Base-by-base conservation (phyloP, 1,140 invertebrate species). In the Belonocnema kinseyi region DNA sequence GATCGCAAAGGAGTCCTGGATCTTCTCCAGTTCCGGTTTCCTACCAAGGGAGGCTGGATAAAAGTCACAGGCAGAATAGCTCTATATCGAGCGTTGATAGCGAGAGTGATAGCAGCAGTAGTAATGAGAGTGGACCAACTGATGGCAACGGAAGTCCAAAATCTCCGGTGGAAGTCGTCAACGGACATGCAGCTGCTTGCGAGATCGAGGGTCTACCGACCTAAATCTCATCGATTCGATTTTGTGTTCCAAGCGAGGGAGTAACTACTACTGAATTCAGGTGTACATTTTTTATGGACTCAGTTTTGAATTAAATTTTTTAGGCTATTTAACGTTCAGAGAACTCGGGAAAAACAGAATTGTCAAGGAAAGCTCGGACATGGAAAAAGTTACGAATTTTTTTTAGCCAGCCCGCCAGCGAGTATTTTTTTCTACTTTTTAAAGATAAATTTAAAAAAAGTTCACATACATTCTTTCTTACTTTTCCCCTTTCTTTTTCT, bases 81-180 rank as follows among this genome's bases (percentile, higher is more conserved):
- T 81, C 80, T 3, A 79, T 71, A 11, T 82, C 82, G 21, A 90
- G 90, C 12, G 86, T 89, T 51, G 92, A 92, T 77, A 91, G 90
- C 21, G 91, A 91, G 75, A 91, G 89, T 75, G 90, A 91, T 79
- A 87, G 82, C 61, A 75, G 33, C 58, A 79, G 74, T 10, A 77
- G 76, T 46, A 76, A 72, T 26, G 78, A 79, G 50, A 77, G 73
- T 46, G 71, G 75, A 3, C 56, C 61, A 51, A 8, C 26, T 51
- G 33, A 72, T 16, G 66, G 52, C 10, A 77, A 76, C 0, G 73
- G 33, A 3, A 80, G 56, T 40, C 56, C 80, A 12, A 78, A 80
- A 46, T 66, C 76, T 12, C 50, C 74, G 56, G 50, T 72, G 13
- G 77, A 79, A 8, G 46, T 76, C 7, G 76, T 76, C 6, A 88